Percentiles rank a stretch among this genome's conserved stretches.
Evolutionary conservation across 2,113 vertebrate species (phyloP).

Genomic region (Nerophis ophidion): DNA sequence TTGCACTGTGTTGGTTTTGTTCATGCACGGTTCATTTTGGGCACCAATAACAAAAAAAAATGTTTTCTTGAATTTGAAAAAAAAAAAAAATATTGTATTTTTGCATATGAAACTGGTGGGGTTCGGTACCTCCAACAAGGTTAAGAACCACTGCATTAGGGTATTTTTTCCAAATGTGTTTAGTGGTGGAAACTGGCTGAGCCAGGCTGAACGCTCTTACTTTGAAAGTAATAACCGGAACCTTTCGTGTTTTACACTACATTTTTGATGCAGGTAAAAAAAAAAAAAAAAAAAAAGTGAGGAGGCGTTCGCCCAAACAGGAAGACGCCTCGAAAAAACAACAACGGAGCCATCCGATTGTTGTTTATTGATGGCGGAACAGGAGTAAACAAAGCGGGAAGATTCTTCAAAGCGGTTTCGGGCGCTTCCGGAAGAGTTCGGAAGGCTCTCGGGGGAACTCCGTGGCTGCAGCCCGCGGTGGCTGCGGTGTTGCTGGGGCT

Average conservation of each 20-base stretch:
- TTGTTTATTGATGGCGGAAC: background rate
- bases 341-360: background rate
- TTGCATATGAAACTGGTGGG: too few relatives aligned
- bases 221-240: background rate
- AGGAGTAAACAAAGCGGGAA: fast-evolving
- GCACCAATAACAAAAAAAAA: too few relatives aligned
- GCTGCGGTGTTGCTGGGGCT: constrained; percentile 11
- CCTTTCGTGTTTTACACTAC: background rate
- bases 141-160: too few relatives aligned
- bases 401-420: background rate
- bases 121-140: too few relatives aligned
- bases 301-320: constrained; percentile 60
- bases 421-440: background rate
- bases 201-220: background rate
- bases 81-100: too few relatives aligned
- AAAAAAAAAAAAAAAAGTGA: constrained; percentile 18
- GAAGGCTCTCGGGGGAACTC: constrained; percentile 2
- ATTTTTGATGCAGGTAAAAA: background rate
- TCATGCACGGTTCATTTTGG: too few relatives aligned
- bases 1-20: too few relatives aligned
- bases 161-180: too few relatives aligned
- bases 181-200: too few relatives aligned
- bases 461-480: background rate
- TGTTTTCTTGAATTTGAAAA: too few relatives aligned
- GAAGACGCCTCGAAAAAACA: constrained; percentile 46